Evolutionary conservation across 2,888 invertebrate genomes (phyloP).

Genomic region (Melanostoma scalare): DNA sequence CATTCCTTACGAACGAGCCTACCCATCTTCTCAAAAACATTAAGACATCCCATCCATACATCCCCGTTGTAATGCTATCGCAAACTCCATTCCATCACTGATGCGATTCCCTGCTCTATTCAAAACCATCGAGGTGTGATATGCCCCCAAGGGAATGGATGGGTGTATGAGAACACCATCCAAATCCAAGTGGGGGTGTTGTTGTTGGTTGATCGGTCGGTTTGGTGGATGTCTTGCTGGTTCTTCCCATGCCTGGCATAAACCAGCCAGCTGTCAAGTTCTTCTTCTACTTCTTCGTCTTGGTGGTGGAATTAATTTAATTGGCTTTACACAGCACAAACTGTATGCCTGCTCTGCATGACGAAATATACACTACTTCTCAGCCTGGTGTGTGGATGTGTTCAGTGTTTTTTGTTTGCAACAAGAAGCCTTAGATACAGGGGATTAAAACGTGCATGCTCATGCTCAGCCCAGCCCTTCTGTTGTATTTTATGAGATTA

Average conservation of each 20-base stretch:
- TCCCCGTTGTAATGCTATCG: no score
- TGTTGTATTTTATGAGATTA: slow-evolving; percentile 39
- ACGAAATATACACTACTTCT: slow-evolving; percentile 24
- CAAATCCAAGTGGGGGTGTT: neutral
- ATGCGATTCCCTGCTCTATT: slow-evolving; percentile 59
- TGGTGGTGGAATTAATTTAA: slow-evolving; percentile 65
- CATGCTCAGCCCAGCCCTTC: neutral
- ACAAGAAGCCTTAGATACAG: slow-evolving; percentile 53
- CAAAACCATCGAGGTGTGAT: slow-evolving; percentile 64
- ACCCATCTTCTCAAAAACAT: no score
- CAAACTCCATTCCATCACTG: slow-evolving; percentile 44
- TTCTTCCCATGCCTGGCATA: slow-evolving; percentile 7
- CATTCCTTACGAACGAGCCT: no score
- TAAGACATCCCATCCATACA: no score
- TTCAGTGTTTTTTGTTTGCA: slow-evolving; percentile 42
- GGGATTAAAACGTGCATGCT: slow-evolving; percentile 1
- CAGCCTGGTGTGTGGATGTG: neutral
- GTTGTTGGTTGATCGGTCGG: neutral
- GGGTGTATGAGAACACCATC: neutral
- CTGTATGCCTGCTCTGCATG: slow-evolving; percentile 31
- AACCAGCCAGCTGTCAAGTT: slow-evolving; percentile 56
- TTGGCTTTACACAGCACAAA: slow-evolving; percentile 56
- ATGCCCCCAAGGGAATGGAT: slow-evolving; percentile 31
- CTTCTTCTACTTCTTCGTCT: slow-evolving; percentile 32
- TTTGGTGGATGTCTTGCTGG: neutral